Evolutionary conservation across 2,797 vertebrate species (phyloP).

Genomic region (Hirundo rustica): DNA sequence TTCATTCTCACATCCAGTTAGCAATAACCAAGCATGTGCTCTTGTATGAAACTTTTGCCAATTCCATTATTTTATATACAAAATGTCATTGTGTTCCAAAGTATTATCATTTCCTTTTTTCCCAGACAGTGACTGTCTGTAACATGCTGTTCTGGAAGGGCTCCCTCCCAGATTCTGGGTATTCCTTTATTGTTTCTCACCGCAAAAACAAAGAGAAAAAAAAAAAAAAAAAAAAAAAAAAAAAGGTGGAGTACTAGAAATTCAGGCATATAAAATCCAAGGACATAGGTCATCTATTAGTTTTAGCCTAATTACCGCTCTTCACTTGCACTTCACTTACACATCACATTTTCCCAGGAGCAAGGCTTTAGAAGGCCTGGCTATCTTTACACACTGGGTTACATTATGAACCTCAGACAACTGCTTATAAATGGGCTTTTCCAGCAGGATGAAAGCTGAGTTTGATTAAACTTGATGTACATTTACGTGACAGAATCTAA

Average conservation of each 20-base stretch:
- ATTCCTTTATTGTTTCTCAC: slow-evolving; percentile 38
- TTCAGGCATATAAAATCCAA: slow-evolving; percentile 29
- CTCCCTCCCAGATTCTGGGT: slow-evolving; percentile 37
- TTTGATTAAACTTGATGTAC: slow-evolving; percentile 37
- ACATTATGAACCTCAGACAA: slow-evolving; percentile 6
- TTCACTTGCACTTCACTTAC: neutral
- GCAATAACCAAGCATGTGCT: slow-evolving; percentile 52
- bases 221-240: neutral
- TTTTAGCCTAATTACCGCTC: slow-evolving; percentile 45
- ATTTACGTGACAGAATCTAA: slow-evolving; percentile 54
- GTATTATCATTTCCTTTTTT: slow-evolving; percentile 58
- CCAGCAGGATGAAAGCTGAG: slow-evolving; percentile 23
- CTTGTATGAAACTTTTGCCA: slow-evolving; percentile 42
- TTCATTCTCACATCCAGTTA: slow-evolving; percentile 42
- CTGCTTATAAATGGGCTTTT: slow-evolving; percentile 4
- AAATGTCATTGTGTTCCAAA: slow-evolving; percentile 64
- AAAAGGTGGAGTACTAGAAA: neutral
- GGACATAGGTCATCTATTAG: neutral
- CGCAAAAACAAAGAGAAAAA: neutral
- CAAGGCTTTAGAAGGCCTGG: neutral
- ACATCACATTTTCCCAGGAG: slow-evolving; percentile 4
- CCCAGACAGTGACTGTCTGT: slow-evolving; percentile 52
- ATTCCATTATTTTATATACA: slow-evolving; percentile 64
- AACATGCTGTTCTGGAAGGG: slow-evolving; percentile 18
- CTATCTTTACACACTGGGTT: neutral